Percentiles rank a stretch among this genome's conserved stretches.
phyloP scores from a whole-genome alignment of 2,888 invertebrate genomes.

The Tanytarsus gracilentus region DNA sequence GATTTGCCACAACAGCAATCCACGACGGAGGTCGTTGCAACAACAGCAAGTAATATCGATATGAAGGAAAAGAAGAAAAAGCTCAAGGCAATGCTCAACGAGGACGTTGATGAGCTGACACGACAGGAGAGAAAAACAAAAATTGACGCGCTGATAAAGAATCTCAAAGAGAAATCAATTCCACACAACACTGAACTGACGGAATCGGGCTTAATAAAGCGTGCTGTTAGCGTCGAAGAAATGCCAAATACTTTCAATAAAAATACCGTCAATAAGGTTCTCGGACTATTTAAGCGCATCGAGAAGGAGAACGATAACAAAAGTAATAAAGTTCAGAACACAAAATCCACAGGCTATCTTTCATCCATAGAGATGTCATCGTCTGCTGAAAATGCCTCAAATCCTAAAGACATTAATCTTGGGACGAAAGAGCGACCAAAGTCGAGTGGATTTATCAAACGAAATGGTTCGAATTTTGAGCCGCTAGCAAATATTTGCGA shows the following conservation, averaged over 20 bases:
- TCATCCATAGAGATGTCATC: constrained; percentile 31
- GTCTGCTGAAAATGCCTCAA: constrained; percentile 31
- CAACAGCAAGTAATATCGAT: constrained; percentile 37
- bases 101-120: constrained; percentile 30
- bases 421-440: constrained; percentile 35
- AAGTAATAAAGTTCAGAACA: constrained; percentile 36
- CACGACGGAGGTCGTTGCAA: constrained; percentile 35
- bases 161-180: constrained; percentile 57
- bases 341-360: constrained; percentile 39
- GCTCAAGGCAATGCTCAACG: constrained; percentile 35
- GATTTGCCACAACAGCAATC: constrained; percentile 30
- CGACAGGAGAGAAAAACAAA: constrained; percentile 42
- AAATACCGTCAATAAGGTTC: constrained; percentile 63
- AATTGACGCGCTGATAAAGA: constrained; percentile 50
- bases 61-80: constrained; percentile 47
- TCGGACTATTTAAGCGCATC: constrained; percentile 67
- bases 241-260: constrained; percentile 50
- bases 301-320: constrained; percentile 50
- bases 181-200: constrained; percentile 50
- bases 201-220: constrained; percentile 59
- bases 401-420: constrained; percentile 34
- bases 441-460: constrained; percentile 33
- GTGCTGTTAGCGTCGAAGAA: constrained; percentile 64
- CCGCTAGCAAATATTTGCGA: constrained; percentile 23
- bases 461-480: constrained; percentile 31